A percentile compares a stretch with the other conserved stretches of the same genome.
phyloP scores from a whole-genome alignment of 2,797 vertebrate genomes.

The Miichthys miiuy region DNA sequence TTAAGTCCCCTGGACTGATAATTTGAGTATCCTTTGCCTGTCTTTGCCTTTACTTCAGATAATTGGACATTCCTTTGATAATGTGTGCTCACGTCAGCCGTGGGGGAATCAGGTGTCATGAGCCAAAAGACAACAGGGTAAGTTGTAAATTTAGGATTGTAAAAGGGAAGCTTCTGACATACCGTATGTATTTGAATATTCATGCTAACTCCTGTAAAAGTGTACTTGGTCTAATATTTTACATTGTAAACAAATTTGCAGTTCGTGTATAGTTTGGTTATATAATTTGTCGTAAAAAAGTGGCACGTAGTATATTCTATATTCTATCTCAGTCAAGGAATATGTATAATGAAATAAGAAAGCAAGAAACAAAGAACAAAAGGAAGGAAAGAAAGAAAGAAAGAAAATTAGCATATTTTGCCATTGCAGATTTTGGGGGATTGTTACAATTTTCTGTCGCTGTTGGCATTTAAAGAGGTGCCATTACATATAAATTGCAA shows the following conservation, averaged over 20 bases:
- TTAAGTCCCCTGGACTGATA: constrained; percentile 49
- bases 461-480: background rate
- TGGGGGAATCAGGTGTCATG: background rate
- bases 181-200: background rate
- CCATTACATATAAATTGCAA: background rate
- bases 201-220: background rate
- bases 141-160: constrained; percentile 5
- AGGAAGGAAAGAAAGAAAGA: background rate
- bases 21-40: constrained; percentile 64
- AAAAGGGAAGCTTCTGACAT: constrained; percentile 1
- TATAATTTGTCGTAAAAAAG: background rate
- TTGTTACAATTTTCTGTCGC: background rate
- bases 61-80: constrained; percentile 60
- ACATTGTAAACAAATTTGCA: background rate
- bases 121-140: constrained; percentile 19
- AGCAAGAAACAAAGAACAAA: background rate
- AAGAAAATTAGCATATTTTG: background rate
- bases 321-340: too few species aligned
- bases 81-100: constrained; percentile 26
- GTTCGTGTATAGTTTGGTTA: background rate
- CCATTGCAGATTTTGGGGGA: background rate
- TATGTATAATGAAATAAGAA: background rate
- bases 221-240: background rate
- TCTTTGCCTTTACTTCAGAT: constrained; percentile 61
- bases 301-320: background rate